phyloP scores from a whole-genome alignment of 30 jellyfish, hydroid and myxozoan species.

The Aurelia sp. region DNA sequence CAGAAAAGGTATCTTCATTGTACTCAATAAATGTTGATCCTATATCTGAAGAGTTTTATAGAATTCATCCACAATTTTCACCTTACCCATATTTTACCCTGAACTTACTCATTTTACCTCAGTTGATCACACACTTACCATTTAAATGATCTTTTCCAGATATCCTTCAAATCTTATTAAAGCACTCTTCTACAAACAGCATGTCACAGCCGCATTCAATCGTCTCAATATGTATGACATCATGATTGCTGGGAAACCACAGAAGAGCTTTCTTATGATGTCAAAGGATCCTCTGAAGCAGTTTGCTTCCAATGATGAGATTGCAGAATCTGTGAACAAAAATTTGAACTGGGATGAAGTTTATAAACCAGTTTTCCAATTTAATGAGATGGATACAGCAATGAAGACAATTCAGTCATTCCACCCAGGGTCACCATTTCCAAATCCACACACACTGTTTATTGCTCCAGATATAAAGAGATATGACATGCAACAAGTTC shows the following conservation, averaged over 20 bases:
- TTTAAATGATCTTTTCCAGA: background rate
- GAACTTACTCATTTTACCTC: too few relatives aligned
- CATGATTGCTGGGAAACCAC: constrained; percentile 60
- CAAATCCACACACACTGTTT: constrained; percentile 55
- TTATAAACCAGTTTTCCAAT: constrained; percentile 45
- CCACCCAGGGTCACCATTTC: constrained; percentile 28
- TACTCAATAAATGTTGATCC: too few relatives aligned
- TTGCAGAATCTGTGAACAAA: background rate
- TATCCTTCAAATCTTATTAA: constrained; percentile 26
- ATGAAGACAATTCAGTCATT: background rate
- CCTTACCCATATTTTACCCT: too few relatives aligned
- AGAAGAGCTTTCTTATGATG: constrained; percentile 66
- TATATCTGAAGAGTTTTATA: too few relatives aligned
- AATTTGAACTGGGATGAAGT: constrained; percentile 55
- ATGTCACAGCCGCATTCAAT: constrained; percentile 29
- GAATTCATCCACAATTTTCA: too few relatives aligned
- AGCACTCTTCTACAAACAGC: constrained; percentile 49
- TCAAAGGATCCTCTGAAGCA: constrained; percentile 35
- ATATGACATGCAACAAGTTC: constrained; percentile 35
- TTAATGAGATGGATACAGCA: constrained; percentile 7
- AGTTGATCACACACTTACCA: background rate
- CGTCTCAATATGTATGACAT: constrained; percentile 21
- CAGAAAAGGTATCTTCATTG: too few relatives aligned
- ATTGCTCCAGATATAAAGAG: constrained; percentile 41
- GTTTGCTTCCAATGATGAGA: constrained; percentile 58